Evolutionary conservation across 2,888 invertebrate genomes (phyloP), one percentile per base, ranked within the genome.

Genomic region (Germaria angustata): DNA sequence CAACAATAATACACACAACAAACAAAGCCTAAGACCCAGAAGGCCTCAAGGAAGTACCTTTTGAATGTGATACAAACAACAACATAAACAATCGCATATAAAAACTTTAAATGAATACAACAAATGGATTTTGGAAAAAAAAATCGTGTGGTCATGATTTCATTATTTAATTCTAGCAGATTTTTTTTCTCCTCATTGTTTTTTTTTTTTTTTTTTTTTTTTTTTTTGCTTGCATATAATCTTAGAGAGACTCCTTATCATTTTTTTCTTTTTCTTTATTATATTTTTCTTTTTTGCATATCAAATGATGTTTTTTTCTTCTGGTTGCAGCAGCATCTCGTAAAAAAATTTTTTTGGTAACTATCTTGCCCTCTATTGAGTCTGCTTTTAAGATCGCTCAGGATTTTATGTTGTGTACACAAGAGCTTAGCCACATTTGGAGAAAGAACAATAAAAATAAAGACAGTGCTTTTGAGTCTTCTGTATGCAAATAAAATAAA

Each of bases 381-480:
- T 85, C 77, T 84, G 63, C 32, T 69, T 65, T 36, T 55, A 0
- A n/a, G 39, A 51, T 28, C 53, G 41, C 34, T 68, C 53, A 55
- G 57, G 53, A 61, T 22, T 69, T 71, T 75, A 17, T 49, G 55
- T 88, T 5, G 88, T 89, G 88, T 89, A 87, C 89, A 87, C 85
- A 89, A 89, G 84, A 86, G 89, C 89, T 89, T 88, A 88, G 86
- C 84, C 85, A 82, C 77, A 69, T 84, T 80, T 53, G 72, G 66
- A 81, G 82, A 83, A 85, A 81, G 80, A 85, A 85, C 81, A 82
- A 83, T 71, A 41, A 59, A 68, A 39, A 66, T 46, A 49, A 79
- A 57, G 59, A 66, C 51, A 59, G 59, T 68, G 22, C 73, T 59
- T 51, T 63, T 36, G 55, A 51, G 24, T 63, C 63, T 75, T 44